phyloP scores from a whole-genome alignment of 2,888 invertebrate species.

The Leptura quadrifasciata region DNA sequence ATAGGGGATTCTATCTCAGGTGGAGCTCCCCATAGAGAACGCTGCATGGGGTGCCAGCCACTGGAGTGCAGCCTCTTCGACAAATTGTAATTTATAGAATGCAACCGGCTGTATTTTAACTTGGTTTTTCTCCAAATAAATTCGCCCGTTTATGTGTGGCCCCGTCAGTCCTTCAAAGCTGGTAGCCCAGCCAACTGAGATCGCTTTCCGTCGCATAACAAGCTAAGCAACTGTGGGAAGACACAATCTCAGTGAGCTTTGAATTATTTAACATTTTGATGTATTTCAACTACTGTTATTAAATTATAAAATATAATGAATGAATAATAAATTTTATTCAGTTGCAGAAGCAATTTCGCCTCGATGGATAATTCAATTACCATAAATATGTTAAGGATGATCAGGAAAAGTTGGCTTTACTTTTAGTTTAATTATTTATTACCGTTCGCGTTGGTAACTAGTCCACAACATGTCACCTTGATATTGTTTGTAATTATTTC shows the following conservation, averaged over 20 bases:
- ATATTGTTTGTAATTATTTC: not conserved
- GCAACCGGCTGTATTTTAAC: conserved; percentile 64
- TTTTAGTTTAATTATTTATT: not conserved
- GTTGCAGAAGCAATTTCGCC: conserved; percentile 2
- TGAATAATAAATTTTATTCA: conserved; percentile 19
- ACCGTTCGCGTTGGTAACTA: not conserved
- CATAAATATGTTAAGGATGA: not conserved
- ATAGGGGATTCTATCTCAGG: conserved; percentile 60
- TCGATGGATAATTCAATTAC: conserved; percentile 1
- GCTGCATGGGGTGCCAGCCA: conserved; percentile 71
- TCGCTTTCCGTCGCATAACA: conserved; percentile 46
- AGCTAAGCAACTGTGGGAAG: conserved; percentile 46
- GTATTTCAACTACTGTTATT: conserved; percentile 41
- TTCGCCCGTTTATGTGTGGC: conserved; percentile 71
- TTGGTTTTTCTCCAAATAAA: conserved; percentile 69
- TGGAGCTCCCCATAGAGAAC: conserved; percentile 69
- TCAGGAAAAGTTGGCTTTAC: not conserved
- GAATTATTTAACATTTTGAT: conserved; percentile 50
- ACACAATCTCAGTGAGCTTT: conserved; percentile 40
- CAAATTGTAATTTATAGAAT: conserved; percentile 74
- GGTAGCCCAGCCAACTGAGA: conserved; percentile 27
- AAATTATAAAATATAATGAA: conserved; percentile 33
- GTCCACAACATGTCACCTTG: not conserved
- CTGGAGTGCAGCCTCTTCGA: conserved; percentile 69
- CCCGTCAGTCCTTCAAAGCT: conserved; percentile 62